These are phyloP conservation scores for Panzeria rudis DNA, from an alignment of 2,888 invertebrate genomes.

Conservation along the genomic window DNA sequence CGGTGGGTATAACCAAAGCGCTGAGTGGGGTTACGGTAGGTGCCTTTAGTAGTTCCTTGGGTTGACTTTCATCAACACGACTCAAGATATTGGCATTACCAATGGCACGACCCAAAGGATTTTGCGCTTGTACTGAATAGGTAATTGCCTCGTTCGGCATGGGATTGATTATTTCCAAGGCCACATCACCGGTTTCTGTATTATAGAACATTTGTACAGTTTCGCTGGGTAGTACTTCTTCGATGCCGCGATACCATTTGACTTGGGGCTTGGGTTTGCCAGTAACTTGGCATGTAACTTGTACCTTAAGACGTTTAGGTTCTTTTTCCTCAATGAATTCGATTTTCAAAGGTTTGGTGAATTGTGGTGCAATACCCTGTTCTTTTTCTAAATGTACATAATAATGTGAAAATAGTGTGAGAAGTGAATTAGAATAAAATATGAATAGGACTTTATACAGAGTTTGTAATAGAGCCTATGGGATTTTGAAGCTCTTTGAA, in stretches of 20 bases:
- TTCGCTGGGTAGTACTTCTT: constrained; percentile 86
- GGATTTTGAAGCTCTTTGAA: constrained; percentile 5
- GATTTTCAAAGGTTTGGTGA: constrained; percentile 88
- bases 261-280: constrained; percentile 89
- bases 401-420: constrained; percentile 66
- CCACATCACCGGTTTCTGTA: constrained; percentile 87
- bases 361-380: constrained; percentile 88
- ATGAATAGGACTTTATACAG: constrained; percentile 29
- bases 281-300: constrained; percentile 87
- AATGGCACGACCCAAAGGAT: constrained; percentile 89
- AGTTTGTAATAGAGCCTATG: constrained; percentile 40
- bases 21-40: constrained; percentile 92
- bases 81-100: constrained; percentile 89
- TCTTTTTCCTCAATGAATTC: constrained; percentile 85
- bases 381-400: constrained; percentile 86
- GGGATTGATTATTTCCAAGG: constrained; percentile 87
- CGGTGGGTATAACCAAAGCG: constrained; percentile 89
- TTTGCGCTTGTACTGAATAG: constrained; percentile 89
- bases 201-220: constrained; percentile 86
- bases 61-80: constrained; percentile 82
- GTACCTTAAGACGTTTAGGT: constrained; percentile 86
- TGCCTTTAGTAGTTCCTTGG: constrained; percentile 85
- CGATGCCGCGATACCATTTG: constrained; percentile 88
- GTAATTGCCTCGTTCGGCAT: constrained; percentile 88
- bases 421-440: constrained; percentile 59